Conservation (phyloP, 2,888 invertebrate species). For the Adelphocoris suturalis region DNA sequence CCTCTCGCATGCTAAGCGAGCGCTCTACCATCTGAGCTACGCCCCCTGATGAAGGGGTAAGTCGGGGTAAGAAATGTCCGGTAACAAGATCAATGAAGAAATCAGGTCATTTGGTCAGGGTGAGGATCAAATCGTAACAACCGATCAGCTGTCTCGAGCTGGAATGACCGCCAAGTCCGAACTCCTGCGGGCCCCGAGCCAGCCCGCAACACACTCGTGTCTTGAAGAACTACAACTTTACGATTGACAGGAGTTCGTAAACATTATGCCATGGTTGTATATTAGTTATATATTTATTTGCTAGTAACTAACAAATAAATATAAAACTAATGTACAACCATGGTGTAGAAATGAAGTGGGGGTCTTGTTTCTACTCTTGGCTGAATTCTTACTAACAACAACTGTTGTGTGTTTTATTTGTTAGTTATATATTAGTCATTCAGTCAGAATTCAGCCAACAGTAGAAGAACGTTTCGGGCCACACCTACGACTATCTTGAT, state of each 20-base stretch:
- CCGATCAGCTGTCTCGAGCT: background rate
- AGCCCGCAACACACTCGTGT: background rate
- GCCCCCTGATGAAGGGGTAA: slow-evolving; percentile 75
- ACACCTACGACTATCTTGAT: no score
- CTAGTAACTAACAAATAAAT: no score
- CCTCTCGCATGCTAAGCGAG: slow-evolving; percentile 82
- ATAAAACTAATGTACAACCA: no score
- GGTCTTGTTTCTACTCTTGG: no score
- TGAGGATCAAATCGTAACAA: background rate
- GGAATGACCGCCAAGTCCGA: background rate
- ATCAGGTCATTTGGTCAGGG: background rate
- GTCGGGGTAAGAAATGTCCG: background rate
- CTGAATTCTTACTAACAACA: no score
- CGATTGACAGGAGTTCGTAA: background rate
- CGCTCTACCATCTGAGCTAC: slow-evolving; percentile 82
- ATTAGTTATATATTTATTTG: no score
- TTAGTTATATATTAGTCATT: no score
- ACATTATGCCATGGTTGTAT: no score
- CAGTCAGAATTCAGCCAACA: no score
- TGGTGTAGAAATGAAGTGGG: no score
- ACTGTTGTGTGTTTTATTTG: no score
- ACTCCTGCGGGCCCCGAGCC: background rate
- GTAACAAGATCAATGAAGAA: background rate
- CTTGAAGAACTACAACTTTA: background rate
- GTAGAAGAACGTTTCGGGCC: no score